A percentile compares a stretch with the other conserved stretches of the same genome.
Conservation (phyloP, 2,113 vertebrate genomes). For the Pachyramphus minor region DNA sequence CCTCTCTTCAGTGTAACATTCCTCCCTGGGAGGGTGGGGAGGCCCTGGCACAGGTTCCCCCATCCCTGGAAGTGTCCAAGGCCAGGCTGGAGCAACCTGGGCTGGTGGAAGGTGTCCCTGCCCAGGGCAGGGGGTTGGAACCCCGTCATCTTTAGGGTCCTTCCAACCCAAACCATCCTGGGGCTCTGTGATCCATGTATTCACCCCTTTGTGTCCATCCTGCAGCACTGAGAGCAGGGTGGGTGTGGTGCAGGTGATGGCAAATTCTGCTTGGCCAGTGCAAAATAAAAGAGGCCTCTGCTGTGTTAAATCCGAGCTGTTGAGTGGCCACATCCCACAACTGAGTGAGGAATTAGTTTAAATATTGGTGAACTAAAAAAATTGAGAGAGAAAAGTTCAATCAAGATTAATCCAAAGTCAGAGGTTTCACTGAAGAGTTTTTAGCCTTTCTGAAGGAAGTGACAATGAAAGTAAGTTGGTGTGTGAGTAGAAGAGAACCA, state of each 20-base stretch:
- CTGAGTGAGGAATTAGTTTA: background rate
- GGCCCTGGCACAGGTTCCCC: background rate
- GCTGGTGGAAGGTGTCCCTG: fast-evolving
- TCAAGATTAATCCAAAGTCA: background rate
- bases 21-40: background rate
- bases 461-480: background rate
- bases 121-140: no score
- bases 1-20: background rate
- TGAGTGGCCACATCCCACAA: background rate
- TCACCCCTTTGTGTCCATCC: no score
- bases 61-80: background rate
- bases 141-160: no score
- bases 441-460: background rate
- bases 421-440: background rate
- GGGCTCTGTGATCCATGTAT: no score
- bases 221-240: no score
- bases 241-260: no score
- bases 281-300: no score
- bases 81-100: background rate
- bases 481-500: background rate
- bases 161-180: no score
- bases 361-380: background rate
- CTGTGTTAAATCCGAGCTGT: no score
- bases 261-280: no score
- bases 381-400: background rate